Conservation (phyloP, 1,140 invertebrate species). For the Mya arenaria region DNA sequence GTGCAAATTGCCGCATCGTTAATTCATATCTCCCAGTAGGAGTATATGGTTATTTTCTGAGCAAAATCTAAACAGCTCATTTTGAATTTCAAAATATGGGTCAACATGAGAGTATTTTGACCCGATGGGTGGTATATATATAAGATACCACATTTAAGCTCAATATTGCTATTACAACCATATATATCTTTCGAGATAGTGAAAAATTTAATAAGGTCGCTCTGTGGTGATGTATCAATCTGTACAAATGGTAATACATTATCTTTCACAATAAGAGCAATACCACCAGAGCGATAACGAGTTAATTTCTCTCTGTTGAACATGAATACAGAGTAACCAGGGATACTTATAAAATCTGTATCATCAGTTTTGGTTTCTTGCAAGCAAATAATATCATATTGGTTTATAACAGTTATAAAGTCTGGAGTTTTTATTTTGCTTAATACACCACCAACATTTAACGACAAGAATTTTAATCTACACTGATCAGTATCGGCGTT, state of each 20-base stretch:
- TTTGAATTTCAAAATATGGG: constrained; percentile 23
- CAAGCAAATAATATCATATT: constrained; percentile 31
- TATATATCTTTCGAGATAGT: not conserved
- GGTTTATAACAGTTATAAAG: constrained; percentile 21
- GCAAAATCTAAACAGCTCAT: constrained; percentile 16
- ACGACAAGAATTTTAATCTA: constrained; percentile 27
- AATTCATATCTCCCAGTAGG: constrained; percentile 32
- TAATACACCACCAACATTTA: constrained; percentile 48
- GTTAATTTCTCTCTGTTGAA: constrained; percentile 17
- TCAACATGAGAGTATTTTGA: constrained; percentile 15
- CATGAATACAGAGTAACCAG: not conserved
- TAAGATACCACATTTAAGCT: constrained; percentile 2
- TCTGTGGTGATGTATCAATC: not conserved
- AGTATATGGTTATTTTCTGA: constrained; percentile 4
- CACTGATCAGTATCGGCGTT: not conserved
- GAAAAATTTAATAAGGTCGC: constrained; percentile 26
- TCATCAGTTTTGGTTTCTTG: constrained; percentile 49
- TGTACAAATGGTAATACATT: not conserved
- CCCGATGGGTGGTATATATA: constrained; percentile 22
- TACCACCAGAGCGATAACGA: constrained; percentile 37
- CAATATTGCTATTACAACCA: not conserved
- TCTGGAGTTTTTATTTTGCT: constrained; percentile 23
- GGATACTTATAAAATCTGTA: not conserved
- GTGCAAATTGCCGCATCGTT: not conserved
- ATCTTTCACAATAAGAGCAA: constrained; percentile 21